These are phyloP conservation scores for Nothobranchius furzeri DNA, from an alignment of 2,113 vertebrate species.

Conservation along the genomic window DNA sequence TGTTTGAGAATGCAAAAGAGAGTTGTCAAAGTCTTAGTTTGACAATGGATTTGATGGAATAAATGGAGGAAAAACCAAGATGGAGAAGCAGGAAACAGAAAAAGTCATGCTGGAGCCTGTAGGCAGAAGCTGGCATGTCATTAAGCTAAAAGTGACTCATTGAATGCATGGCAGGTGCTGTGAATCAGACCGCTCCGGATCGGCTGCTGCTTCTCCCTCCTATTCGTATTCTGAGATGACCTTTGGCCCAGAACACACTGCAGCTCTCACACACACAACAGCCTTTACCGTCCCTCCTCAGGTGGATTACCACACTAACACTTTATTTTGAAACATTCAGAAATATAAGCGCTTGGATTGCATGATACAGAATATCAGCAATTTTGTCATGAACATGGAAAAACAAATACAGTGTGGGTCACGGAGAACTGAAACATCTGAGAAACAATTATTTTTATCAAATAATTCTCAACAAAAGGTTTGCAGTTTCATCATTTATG, in stretches of 20 bases:
- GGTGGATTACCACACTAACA: neutral
- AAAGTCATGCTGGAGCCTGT: conserved; percentile 29
- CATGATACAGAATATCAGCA: no score
- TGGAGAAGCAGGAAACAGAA: conserved; percentile 23
- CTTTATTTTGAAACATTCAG: neutral
- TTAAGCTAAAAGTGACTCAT: conserved; percentile 50
- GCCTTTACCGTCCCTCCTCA: conserved; percentile 34
- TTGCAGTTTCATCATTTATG: neutral
- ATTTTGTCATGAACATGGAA: neutral
- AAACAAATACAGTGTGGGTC: neutral
- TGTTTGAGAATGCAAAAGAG: neutral
- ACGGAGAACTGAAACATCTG: neutral
- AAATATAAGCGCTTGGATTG: no score
- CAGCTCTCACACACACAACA: conserved; percentile 34
- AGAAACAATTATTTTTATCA: no score
- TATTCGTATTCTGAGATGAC: conserved; percentile 3
- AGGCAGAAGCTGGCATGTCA: conserved; percentile 14
- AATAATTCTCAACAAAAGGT: no score
- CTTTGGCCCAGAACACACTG: conserved; percentile 44
- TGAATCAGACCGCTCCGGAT: conserved; percentile 27
- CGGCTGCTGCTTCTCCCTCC: conserved; percentile 10
- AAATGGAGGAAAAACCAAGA: conserved; percentile 15
- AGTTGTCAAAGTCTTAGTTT: neutral
- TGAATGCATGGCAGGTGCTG: conserved; percentile 30
- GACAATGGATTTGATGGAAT: conserved; percentile 4